Percentiles rank a stretch among this genome's conserved stretches.
Conservation (phyloP, 2,113 vertebrate genomes). For the Zingel zingel region DNA sequence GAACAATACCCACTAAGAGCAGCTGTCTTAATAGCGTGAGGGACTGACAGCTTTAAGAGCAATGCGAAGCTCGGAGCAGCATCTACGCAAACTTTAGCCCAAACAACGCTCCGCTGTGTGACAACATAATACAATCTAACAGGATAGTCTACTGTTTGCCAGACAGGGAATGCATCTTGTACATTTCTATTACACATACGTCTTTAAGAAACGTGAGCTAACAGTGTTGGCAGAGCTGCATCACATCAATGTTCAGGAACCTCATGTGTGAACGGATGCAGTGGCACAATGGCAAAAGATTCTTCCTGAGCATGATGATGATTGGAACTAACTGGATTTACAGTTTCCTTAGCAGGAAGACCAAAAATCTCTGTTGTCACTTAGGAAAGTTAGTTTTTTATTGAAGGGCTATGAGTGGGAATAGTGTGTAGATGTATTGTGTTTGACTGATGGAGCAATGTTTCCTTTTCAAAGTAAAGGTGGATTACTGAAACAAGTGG, state of each 20-base stretch:
- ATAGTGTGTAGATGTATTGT: slow-evolving; percentile 38
- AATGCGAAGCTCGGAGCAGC: slow-evolving; percentile 48
- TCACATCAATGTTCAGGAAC: slow-evolving; percentile 34
- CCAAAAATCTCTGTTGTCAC: slow-evolving; percentile 49
- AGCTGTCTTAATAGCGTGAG: slow-evolving; percentile 81
- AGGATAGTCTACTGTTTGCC: slow-evolving; percentile 46
- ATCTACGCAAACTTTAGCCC: slow-evolving; percentile 32
- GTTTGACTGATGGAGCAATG: slow-evolving; percentile 46
- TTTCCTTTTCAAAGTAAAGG: slow-evolving; percentile 46
- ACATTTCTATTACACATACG: slow-evolving; percentile 52
- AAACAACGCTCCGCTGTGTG: slow-evolving; percentile 68
- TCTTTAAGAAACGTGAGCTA: slow-evolving; percentile 43
- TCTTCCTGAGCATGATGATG: slow-evolving; percentile 37
- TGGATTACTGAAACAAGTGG: slow-evolving; percentile 56
- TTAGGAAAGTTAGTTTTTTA: slow-evolving; percentile 43
- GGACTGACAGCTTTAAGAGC: slow-evolving; percentile 74
- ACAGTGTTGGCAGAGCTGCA: slow-evolving; percentile 59
- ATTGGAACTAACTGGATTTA: slow-evolving; percentile 65
- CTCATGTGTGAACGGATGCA: slow-evolving; percentile 71
- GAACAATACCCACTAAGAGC: slow-evolving; percentile 76
- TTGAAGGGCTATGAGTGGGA: slow-evolving; percentile 40
- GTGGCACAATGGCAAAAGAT: slow-evolving; percentile 52
- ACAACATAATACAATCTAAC: slow-evolving; percentile 63
- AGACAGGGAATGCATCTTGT: slow-evolving; percentile 50
- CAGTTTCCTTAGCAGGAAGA: slow-evolving; percentile 42